These are phyloP conservation scores for Crepidodera aurea DNA, from an alignment of 2,888 invertebrate species.

Conservation along the genomic window DNA sequence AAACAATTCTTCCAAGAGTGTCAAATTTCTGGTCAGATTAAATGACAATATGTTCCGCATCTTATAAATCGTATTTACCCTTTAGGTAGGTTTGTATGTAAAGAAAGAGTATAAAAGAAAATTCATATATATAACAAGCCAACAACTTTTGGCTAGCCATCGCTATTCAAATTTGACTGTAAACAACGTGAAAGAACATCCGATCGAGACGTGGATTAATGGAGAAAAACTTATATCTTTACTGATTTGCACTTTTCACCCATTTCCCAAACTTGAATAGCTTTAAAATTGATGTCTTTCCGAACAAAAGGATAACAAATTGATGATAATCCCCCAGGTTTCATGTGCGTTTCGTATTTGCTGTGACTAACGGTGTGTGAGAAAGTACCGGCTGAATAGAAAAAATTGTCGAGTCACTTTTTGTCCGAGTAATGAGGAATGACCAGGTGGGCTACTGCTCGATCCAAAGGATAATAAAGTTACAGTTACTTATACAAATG, in stretches of 20 bases:
- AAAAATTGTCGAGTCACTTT: conserved; percentile 39
- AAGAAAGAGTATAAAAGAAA: no score
- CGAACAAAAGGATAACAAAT: conserved; percentile 52
- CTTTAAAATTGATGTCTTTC: conserved; percentile 49
- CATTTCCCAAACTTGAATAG: conserved; percentile 44
- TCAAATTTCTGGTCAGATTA: no score
- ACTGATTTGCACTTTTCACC: conserved; percentile 49
- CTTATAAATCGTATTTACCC: no score
- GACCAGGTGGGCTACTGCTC: conserved; percentile 26
- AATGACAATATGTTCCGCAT: no score
- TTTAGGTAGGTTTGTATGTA: no score
- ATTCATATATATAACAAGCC: no score
- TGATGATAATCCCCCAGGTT: conserved; percentile 53
- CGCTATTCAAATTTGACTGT: not conserved
- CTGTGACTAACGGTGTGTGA: conserved; percentile 60
- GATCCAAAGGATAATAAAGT: conserved; percentile 5
- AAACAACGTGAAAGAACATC: not conserved
- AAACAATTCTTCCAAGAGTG: no score
- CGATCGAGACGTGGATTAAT: not conserved
- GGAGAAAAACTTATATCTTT: conserved; percentile 23
- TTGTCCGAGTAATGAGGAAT: conserved; percentile 30
- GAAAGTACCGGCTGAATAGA: conserved; percentile 50
- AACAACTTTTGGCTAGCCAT: no score
- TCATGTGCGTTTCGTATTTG: conserved; percentile 56
- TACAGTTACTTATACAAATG: conserved; percentile 13